Percentiles rank a stretch among this genome's conserved stretches.
These are phyloP conservation scores for Chascanopsetta lugubris DNA, from an alignment of 2,113 vertebrate genomes.

Conservation along the genomic window DNA sequence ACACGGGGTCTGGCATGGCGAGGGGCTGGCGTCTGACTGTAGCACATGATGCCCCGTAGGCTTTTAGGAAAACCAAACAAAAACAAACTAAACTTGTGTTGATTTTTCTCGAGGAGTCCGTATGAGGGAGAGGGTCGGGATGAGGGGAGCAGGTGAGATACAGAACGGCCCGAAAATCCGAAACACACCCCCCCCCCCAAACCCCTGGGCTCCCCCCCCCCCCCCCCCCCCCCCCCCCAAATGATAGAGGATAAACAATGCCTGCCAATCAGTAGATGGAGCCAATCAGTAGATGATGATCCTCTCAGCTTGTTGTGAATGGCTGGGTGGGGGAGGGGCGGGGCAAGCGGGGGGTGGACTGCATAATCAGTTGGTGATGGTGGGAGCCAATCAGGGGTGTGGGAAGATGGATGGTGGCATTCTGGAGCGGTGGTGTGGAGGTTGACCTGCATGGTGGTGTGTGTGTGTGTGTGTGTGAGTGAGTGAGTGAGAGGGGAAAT, in stretches of 20 bases:
- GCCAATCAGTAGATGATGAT: constrained; percentile 65
- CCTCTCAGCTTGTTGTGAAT: constrained; percentile 69
- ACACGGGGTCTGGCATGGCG: constrained; percentile 38
- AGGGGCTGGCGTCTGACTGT: constrained; percentile 27
- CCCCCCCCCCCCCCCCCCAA: constrained; percentile 46
- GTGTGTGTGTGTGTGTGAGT: constrained; percentile 32
- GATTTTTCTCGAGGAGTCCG: constrained; percentile 91
- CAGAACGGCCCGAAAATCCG: constrained; percentile 37
- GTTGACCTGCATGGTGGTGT: constrained; percentile 65
- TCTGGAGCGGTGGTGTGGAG: constrained; percentile 33
- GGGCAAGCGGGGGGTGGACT: constrained; percentile 28
- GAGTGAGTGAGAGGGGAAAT: constrained; percentile 25
- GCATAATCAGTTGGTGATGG: constrained; percentile 73
- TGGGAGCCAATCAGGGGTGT: constrained; percentile 62
- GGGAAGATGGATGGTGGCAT: constrained; percentile 43
- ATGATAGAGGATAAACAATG: no score
- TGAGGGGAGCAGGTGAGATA: constrained; percentile 93
- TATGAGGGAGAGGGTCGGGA: constrained; percentile 94
- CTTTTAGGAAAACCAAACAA: constrained; percentile 57
- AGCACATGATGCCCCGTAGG: constrained; percentile 29
- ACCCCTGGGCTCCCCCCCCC: constrained; percentile 44
- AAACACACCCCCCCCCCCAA: constrained; percentile 10
- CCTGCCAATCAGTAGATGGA: no score
- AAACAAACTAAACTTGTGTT: constrained; percentile 82
- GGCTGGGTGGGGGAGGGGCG: constrained; percentile 44